These are phyloP conservation scores for Corticium candelabrum DNA, from an alignment of 37 sponge, comb jelly and placozoan species.

Conservation along the genomic window DNA sequence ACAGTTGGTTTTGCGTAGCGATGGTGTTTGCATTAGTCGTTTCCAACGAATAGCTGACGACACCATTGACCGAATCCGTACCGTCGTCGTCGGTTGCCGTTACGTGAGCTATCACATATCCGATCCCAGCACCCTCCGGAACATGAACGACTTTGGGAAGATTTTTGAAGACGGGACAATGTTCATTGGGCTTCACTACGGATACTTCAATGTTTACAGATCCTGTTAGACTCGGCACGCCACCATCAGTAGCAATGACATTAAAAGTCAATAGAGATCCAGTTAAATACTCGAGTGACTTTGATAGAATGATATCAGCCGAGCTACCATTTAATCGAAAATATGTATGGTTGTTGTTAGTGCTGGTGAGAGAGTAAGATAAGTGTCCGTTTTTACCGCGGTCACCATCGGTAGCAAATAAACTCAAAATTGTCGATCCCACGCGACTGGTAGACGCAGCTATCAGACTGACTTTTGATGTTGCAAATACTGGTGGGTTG, in stretches of 20 bases:
- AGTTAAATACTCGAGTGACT: neutral
- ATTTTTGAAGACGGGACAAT: neutral
- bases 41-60: no score
- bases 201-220: neutral
- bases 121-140: neutral
- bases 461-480: neutral
- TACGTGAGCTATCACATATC: neutral
- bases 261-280: neutral
- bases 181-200: neutral
- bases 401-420: neutral
- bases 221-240: neutral
- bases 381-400: neutral
- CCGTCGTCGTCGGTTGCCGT: neutral
- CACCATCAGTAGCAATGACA: neutral
- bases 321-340: neutral
- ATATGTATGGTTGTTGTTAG: neutral
- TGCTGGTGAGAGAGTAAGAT: neutral
- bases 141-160: neutral
- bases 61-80: neutral
- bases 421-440: neutral
- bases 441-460: neutral
- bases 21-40: no score
- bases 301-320: neutral
- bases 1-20: no score
- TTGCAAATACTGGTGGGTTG: neutral